Conservation (phyloP, 2,797 vertebrate species). For the Avahi laniger region DNA sequence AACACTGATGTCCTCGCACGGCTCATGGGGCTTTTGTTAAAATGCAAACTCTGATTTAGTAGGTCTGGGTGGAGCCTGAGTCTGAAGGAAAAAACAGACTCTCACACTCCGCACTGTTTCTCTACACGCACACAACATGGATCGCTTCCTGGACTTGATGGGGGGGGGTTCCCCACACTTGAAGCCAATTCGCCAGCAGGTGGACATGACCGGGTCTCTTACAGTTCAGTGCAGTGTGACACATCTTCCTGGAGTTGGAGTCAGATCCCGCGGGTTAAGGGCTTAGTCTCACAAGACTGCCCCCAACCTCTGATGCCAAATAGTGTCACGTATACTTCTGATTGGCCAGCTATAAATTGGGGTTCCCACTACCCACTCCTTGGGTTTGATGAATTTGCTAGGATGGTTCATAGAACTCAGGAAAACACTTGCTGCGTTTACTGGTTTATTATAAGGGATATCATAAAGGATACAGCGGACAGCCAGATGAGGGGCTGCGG, state of each 20-base stretch:
- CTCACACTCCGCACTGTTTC: background rate
- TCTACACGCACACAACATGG: background rate
- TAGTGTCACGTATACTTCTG: background rate
- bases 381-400: background rate
- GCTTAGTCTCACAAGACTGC: background rate
- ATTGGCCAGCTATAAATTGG: too few species aligned
- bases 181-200: background rate
- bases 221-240: background rate
- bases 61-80: background rate
- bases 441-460: background rate
- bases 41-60: background rate
- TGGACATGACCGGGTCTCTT: background rate
- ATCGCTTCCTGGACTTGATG: background rate
- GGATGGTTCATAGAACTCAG: background rate
- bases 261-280: background rate
- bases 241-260: rapidly evolving
- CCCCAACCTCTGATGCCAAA: background rate
- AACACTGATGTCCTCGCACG: rapidly evolving
- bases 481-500: background rate
- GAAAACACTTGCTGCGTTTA: background rate
- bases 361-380: background rate
- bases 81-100: background rate
- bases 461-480: background rate
- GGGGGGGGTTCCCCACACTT: background rate
- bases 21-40: background rate